These are phyloP conservation scores for Mesorhabditis spiculigera DNA, from an alignment of 2,888 invertebrate genomes.

Conservation along the genomic window DNA sequence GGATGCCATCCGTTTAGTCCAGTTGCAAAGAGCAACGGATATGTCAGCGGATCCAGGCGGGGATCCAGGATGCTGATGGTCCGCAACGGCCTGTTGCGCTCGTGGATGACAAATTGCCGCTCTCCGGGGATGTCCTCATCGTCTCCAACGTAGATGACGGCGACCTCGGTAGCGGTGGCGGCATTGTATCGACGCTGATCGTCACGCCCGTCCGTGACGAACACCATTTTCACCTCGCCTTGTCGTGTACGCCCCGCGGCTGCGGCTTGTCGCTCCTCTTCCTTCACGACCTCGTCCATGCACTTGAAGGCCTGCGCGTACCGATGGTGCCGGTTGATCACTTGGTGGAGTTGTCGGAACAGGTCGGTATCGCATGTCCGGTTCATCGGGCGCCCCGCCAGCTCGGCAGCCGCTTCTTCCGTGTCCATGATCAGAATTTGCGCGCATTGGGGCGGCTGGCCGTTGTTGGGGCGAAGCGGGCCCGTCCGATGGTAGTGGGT, in stretches of 20 bases:
- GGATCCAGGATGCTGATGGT: constrained; percentile 51
- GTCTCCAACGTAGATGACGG: constrained; percentile 32
- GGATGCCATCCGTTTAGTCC: constrained; percentile 35
- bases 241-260: neutral
- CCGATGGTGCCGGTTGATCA: constrained; percentile 13
- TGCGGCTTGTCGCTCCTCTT: constrained; percentile 10
- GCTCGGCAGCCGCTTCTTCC: constrained; percentile 15
- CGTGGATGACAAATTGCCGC: constrained; percentile 56
- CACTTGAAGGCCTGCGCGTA: constrained; percentile 15
- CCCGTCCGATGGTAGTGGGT: too few species aligned
- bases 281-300: constrained; percentile 16
- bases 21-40: constrained; percentile 58
- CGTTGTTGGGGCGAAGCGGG: too few species aligned
- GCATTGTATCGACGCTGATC: constrained; percentile 29
- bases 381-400: constrained; percentile 16
- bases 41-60: constrained; percentile 59
- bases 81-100: constrained; percentile 35
- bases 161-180: constrained; percentile 30
- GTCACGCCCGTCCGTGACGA: constrained; percentile 7
- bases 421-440: constrained; percentile 15
- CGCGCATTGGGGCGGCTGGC: too few species aligned
- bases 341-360: constrained; percentile 16
- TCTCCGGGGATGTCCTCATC: constrained; percentile 19
- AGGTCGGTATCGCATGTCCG: constrained; percentile 11
- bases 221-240: neutral